Percentiles rank a stretch among this genome's conserved stretches.
Conservation (phyloP, 2,888 invertebrate species). For the Parochlus steinenii region DNA sequence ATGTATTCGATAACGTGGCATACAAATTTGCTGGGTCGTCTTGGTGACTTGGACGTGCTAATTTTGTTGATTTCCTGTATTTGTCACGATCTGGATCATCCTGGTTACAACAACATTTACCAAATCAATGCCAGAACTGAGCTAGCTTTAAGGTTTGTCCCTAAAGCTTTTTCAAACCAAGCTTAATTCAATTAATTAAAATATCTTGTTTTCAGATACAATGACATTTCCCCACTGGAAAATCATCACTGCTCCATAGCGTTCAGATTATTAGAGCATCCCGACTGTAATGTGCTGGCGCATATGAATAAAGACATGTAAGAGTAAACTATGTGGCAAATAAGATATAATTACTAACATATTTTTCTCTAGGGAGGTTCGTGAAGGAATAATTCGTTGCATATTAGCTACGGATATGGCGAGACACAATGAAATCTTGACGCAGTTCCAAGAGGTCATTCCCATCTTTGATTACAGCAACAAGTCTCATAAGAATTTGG, state of each 20-base stretch:
- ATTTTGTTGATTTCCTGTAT: constrained; percentile 62
- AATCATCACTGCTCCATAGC: constrained; percentile 78
- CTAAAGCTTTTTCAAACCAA: background rate
- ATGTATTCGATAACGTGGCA: constrained; percentile 68
- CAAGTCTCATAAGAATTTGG: constrained; percentile 53
- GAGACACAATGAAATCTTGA: constrained; percentile 58
- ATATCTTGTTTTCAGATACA: constrained; percentile 34
- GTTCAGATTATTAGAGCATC: constrained; percentile 60
- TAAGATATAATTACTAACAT: background rate
- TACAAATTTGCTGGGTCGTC: constrained; percentile 47
- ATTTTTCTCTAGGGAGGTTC: constrained; percentile 40
- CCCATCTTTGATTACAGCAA: constrained; percentile 50
- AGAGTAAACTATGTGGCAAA: constrained; percentile 33
- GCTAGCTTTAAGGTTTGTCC: constrained; percentile 45
- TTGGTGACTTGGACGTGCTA: constrained; percentile 59
- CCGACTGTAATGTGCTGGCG: constrained; percentile 64
- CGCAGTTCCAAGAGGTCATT: constrained; percentile 48
- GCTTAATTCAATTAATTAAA: constrained; percentile 5
- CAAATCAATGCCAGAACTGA: constrained; percentile 73
- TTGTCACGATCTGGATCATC: constrained; percentile 66
- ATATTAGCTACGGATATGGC: constrained; percentile 67
- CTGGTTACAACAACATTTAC: constrained; percentile 62
- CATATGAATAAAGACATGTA: constrained; percentile 44
- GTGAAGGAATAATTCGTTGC: constrained; percentile 64
- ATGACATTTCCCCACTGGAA: constrained; percentile 71